A percentile compares a stretch with the other conserved stretches of the same genome.
phyloP scores from a whole-genome alignment of 2,113 vertebrate genomes.

The Ceyx cyanopectus region DNA sequence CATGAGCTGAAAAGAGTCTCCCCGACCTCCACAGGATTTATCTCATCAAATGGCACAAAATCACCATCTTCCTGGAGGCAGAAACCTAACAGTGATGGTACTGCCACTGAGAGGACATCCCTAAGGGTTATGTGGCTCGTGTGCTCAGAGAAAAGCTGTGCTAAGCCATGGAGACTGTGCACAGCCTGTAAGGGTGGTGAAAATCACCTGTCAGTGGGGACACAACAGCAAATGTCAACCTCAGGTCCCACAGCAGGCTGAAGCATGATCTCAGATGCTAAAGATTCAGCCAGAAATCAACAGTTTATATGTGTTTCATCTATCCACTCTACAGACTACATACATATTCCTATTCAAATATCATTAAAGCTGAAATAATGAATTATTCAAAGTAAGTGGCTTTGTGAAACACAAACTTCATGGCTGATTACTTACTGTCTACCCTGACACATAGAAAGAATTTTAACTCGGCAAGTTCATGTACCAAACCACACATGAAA shows the following conservation, averaged over 20 bases:
- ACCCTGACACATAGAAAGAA: constrained; percentile 4
- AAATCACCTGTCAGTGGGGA: fast-evolving
- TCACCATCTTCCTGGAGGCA: not conserved
- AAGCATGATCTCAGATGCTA: not conserved
- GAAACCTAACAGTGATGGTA: fast-evolving
- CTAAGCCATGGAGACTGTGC: not conserved
- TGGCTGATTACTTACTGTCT: constrained; percentile 17
- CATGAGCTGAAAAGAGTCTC: not conserved
- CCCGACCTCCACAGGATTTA: fast-evolving
- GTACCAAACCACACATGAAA: not conserved
- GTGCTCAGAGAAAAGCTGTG: not conserved
- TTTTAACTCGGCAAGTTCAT: not conserved
- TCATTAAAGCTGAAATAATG: constrained; percentile 44
- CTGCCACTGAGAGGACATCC: not conserved
- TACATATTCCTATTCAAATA: constrained; percentile 52
- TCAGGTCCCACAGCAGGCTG: fast-evolving
- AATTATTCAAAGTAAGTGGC: constrained; percentile 56
- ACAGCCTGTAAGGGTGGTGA: not conserved
- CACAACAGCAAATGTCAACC: fast-evolving
- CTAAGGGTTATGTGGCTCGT: not conserved
- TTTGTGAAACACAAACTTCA: constrained; percentile 44
- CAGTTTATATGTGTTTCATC: not conserved
- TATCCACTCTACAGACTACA: not conserved
- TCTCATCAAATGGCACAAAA: not conserved
- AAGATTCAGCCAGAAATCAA: not conserved